Percentiles rank a stretch among this genome's conserved stretches.
Evolutionary conservation across 2,888 invertebrate species (phyloP).

Genomic region (Anthoptus insignis): DNA sequence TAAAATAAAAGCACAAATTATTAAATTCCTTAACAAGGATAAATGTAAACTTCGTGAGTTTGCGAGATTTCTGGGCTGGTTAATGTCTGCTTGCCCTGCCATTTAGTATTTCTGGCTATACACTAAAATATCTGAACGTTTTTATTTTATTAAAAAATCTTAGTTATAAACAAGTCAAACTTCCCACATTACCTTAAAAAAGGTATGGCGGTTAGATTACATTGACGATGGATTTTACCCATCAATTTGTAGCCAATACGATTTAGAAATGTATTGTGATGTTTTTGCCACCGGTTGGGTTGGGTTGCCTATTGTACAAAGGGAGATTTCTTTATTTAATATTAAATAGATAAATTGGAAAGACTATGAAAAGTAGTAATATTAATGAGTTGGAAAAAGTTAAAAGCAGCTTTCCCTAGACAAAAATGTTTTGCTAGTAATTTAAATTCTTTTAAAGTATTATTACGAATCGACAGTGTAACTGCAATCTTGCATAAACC

Average conservation of each 20-base stretch:
- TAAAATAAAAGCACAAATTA: constrained; percentile 17
- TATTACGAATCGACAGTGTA: constrained; percentile 27
- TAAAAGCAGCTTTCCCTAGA: constrained; percentile 30
- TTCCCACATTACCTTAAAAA: not conserved
- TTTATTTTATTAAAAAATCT: constrained; percentile 4
- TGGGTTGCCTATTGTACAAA: constrained; percentile 10
- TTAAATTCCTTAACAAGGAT: not conserved
- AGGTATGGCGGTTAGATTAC: not conserved
- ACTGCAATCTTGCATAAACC: constrained; percentile 37
- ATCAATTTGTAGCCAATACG: not conserved
- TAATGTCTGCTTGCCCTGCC: constrained; percentile 37
- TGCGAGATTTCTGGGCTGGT: constrained; percentile 21
- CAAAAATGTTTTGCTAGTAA: constrained; percentile 17
- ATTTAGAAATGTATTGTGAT: constrained; percentile 2
- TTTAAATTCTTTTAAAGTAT: not conserved
- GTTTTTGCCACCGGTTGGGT: not conserved
- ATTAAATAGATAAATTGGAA: no score
- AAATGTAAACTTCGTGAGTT: constrained; percentile 35
- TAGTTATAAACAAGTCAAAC: not conserved
- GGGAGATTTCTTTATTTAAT: not conserved
- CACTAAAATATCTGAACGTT: constrained; percentile 32
- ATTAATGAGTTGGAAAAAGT: no score
- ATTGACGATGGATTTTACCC: not conserved
- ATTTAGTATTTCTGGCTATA: constrained; percentile 36
- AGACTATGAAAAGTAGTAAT: not conserved